phyloP scores from a whole-genome alignment of 2,797 vertebrate species.

The Octomys mimax region DNA sequence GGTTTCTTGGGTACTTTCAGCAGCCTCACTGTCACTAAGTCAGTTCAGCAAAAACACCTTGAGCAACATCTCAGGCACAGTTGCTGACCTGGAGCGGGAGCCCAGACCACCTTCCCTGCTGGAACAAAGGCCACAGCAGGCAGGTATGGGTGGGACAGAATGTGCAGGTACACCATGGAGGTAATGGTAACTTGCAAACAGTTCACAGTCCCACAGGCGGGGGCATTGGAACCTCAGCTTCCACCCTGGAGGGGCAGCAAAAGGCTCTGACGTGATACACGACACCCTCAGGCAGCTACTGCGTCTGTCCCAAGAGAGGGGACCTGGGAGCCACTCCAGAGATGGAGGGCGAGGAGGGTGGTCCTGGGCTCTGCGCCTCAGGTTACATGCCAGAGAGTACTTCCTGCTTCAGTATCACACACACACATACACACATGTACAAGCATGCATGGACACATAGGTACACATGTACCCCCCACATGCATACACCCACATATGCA shows the following conservation, averaged over 20 bases:
- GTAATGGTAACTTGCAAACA: background rate
- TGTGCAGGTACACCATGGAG: too few species aligned
- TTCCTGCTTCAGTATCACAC: background rate
- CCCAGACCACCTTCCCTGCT: fast-evolving
- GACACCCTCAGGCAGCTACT: background rate
- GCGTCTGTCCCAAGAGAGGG: background rate
- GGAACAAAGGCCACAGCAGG: background rate
- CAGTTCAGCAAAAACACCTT: background rate
- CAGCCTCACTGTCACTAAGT: background rate
- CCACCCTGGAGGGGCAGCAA: background rate
- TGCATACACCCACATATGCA: too few species aligned
- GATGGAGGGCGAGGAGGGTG: background rate
- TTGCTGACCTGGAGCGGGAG: background rate
- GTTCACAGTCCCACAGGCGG: background rate
- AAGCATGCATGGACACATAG: too few species aligned
- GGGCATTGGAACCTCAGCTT: background rate
- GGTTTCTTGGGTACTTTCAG: background rate
- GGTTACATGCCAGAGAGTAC: too few species aligned
- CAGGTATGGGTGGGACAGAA: background rate
- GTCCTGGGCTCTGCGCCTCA: fast-evolving
- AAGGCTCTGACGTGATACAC: background rate
- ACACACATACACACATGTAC: too few species aligned
- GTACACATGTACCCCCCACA: too few species aligned
- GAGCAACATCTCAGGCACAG: too few species aligned
- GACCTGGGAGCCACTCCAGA: background rate